Percentiles rank a stretch among this genome's conserved stretches.
Conservation (phyloP, 2,888 invertebrate genomes). For the Leucoptera coffeella region DNA sequence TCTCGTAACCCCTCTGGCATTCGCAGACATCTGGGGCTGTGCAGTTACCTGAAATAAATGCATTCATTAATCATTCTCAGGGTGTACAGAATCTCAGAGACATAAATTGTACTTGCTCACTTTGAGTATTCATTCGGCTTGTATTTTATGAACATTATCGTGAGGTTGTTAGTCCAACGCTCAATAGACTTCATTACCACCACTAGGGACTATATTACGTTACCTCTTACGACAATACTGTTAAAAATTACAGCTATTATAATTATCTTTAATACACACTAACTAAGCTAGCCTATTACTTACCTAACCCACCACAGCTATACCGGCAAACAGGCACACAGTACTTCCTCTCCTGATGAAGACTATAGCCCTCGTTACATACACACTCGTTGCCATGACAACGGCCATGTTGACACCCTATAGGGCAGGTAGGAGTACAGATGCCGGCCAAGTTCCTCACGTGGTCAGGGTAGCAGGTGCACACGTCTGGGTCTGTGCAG, state of each 20-base stretch:
- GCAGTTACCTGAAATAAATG: conserved; percentile 37
- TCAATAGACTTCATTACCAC: no score
- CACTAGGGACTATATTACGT: no score
- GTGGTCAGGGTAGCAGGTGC: conserved; percentile 58
- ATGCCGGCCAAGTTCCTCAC: conserved; percentile 44
- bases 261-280: no score
- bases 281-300: conserved; percentile 5
- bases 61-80: no score
- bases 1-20: conserved; percentile 47
- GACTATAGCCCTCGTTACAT: conserved; percentile 54
- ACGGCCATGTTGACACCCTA: conserved; percentile 62
- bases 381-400: conserved; percentile 57
- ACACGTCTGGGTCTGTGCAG: conserved; percentile 58
- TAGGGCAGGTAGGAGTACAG: conserved; percentile 63
- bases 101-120: no score
- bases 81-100: no score
- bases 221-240: no score
- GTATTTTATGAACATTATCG: no score
- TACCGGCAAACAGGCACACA: conserved; percentile 56
- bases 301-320: conserved; percentile 44
- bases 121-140: no score
- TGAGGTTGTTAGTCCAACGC: no score
- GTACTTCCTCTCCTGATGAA: conserved; percentile 50
- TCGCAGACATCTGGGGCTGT: conserved; percentile 50
- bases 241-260: no score